phyloP scores from a whole-genome alignment of 2,888 invertebrate genomes.

The Apotomis betuletana region DNA sequence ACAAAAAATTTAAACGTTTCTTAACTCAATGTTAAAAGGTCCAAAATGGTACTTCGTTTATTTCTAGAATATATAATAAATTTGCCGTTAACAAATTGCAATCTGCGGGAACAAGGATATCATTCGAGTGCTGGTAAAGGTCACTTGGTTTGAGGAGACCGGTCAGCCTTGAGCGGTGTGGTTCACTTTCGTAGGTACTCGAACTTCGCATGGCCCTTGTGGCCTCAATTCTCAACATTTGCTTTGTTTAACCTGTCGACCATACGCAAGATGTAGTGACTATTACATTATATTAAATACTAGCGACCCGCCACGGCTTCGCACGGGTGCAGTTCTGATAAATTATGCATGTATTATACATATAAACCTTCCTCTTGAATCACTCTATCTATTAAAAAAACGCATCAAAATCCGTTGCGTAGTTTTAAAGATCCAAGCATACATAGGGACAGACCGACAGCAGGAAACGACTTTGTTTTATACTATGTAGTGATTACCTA shows the following conservation, averaged over 20 bases:
- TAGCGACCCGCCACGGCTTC: no score
- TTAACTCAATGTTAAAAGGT: slow-evolving; percentile 8
- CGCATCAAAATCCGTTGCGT: no score
- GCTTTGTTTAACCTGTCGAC: slow-evolving; percentile 61
- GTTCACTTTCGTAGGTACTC: slow-evolving; percentile 76
- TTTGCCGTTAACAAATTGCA: slow-evolving; percentile 66
- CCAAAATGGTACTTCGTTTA: slow-evolving; percentile 21
- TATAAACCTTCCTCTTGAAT: no score
- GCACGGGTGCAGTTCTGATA: no score
- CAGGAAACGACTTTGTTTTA: no score
- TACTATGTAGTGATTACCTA: no score
- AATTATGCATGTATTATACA: no score
- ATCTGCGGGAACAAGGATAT: slow-evolving; percentile 78
- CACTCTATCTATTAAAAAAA: no score
- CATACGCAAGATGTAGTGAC: slow-evolving; percentile 2
- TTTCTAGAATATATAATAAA: slow-evolving; percentile 52
- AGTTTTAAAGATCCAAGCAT: no score
- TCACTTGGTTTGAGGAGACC: slow-evolving; percentile 80
- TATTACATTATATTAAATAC: slow-evolving; percentile 4
- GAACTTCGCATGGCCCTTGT: slow-evolving; percentile 72
- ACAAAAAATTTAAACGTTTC: slow-evolving; percentile 1
- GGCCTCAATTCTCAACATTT: slow-evolving; percentile 78
- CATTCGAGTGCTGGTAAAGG: slow-evolving; percentile 72
- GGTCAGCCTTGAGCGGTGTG: slow-evolving; percentile 79
- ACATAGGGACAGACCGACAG: no score